Evolutionary conservation across 2,888 invertebrate genomes (phyloP).

Genomic region (Tetranychus piercei): DNA sequence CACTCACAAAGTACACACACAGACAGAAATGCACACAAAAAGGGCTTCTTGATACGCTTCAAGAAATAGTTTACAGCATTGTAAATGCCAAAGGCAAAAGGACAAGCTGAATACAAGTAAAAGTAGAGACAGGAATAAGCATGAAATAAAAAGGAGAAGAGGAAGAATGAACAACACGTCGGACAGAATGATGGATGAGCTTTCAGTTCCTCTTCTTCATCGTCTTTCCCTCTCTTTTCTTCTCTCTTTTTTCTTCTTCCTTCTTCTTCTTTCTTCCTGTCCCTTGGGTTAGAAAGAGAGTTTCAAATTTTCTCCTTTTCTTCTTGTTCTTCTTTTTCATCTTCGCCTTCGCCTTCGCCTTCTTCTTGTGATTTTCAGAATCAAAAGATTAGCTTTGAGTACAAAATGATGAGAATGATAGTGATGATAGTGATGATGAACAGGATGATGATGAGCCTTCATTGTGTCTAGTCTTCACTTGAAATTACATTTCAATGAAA

Average conservation of each 20-base stretch:
- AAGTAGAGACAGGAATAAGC: neutral
- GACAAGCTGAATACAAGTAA: neutral
- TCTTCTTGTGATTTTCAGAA: neutral
- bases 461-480: neutral
- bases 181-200: slow-evolving; percentile 18
- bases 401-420: neutral
- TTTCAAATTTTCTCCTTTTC: neutral
- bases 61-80: neutral
- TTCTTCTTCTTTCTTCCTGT: slow-evolving; percentile 22
- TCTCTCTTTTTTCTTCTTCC: slow-evolving; percentile 20
- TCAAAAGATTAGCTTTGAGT: neutral
- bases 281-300: neutral
- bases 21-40: too few relatives aligned
- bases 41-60: neutral
- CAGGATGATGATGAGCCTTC: neutral
- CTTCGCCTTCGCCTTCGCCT: neutral
- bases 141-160: neutral
- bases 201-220: slow-evolving; percentile 21
- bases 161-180: neutral
- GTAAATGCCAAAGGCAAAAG: neutral
- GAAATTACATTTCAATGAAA: neutral
- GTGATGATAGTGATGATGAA: neutral
- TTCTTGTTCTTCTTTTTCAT: neutral
- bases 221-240: slow-evolving; percentile 30
- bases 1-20: too few relatives aligned